phyloP scores from a whole-genome alignment of 2,113 vertebrate genomes.

The Platycercus adscitus region DNA sequence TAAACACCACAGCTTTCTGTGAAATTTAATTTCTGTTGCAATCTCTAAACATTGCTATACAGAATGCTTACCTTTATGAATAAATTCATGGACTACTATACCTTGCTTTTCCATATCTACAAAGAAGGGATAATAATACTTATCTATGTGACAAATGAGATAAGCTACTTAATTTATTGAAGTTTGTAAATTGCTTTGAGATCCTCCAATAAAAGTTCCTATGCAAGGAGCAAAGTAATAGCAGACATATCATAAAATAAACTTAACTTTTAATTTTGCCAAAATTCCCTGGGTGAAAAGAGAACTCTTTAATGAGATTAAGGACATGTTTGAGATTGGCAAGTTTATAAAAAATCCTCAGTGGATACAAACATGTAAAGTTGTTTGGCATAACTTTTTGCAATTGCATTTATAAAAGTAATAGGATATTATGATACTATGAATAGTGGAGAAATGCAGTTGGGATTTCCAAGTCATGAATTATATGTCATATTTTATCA shows the following conservation, averaged over 20 bases:
- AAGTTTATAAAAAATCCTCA: slow-evolving; percentile 59
- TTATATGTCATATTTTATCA: slow-evolving; percentile 57
- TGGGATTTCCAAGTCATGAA: slow-evolving; percentile 41
- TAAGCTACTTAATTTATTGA: slow-evolving; percentile 49
- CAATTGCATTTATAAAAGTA: slow-evolving; percentile 59
- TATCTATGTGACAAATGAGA: slow-evolving; percentile 49
- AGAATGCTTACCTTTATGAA: slow-evolving; percentile 4
- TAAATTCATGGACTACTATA: not conserved
- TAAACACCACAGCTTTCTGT: not conserved
- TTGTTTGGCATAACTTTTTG: slow-evolving; percentile 50
- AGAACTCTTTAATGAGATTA: slow-evolving; percentile 61
- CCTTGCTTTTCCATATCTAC: not conserved
- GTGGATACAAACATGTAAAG: slow-evolving; percentile 39
- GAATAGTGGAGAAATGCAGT: slow-evolving; percentile 38
- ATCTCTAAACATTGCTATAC: not conserved
- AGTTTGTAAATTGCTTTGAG: slow-evolving; percentile 44
- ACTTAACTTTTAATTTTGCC: slow-evolving; percentile 50
- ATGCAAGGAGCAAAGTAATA: not conserved
- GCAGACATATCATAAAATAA: slow-evolving; percentile 11
- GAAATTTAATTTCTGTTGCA: slow-evolving; percentile 11
- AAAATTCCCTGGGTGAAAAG: slow-evolving; percentile 2
- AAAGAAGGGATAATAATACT: slow-evolving; percentile 29
- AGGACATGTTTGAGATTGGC: slow-evolving; percentile 36
- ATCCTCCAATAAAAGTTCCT: not conserved
- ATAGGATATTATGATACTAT: slow-evolving; percentile 54